Percentiles rank a stretch among this genome's conserved stretches.
Conservation (phyloP, 2,113 vertebrate species). For the Stegostoma tigrinum region DNA sequence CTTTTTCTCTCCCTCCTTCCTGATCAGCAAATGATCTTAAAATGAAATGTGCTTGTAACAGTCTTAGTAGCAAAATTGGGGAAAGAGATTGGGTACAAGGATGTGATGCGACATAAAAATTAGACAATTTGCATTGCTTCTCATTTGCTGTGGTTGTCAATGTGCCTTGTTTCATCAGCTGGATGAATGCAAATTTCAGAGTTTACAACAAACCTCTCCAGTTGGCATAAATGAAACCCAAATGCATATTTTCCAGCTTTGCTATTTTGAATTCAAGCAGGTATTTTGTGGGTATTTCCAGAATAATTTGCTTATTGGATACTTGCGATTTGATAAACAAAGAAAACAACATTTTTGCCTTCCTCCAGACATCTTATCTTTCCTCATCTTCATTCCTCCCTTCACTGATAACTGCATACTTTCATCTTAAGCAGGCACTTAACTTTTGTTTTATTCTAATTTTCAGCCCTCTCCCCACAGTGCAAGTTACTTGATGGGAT, state of each 20-base stretch:
- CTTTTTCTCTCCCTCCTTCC: neutral
- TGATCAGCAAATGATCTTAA: conserved; percentile 32
- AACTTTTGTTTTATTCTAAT: neutral
- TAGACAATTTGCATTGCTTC: conserved; percentile 18
- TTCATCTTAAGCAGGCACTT: neutral
- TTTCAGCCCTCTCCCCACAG: neutral
- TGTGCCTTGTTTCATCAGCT: conserved; percentile 15
- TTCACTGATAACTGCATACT: neutral
- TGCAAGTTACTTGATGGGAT: neutral
- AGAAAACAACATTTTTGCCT: neutral
- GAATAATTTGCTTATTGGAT: neutral
- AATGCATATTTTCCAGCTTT: conserved; percentile 19
- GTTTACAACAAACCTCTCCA: neutral
- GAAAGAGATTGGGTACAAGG: conserved; percentile 18
- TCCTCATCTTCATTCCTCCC: neutral
- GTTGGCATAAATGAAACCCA: neutral
- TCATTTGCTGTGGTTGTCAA: neutral
- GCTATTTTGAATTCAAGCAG: neutral
- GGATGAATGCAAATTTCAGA: conserved; percentile 31
- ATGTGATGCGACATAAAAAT: conserved; percentile 30
- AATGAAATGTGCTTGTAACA: conserved; percentile 25
- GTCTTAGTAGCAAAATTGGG: neutral
- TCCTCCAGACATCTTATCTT: neutral
- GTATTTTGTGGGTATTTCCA: neutral
- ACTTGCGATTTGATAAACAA: neutral